These are phyloP conservation scores for Channallabes apus DNA, from an alignment of 2,797 vertebrate species.

Conservation along the genomic window DNA sequence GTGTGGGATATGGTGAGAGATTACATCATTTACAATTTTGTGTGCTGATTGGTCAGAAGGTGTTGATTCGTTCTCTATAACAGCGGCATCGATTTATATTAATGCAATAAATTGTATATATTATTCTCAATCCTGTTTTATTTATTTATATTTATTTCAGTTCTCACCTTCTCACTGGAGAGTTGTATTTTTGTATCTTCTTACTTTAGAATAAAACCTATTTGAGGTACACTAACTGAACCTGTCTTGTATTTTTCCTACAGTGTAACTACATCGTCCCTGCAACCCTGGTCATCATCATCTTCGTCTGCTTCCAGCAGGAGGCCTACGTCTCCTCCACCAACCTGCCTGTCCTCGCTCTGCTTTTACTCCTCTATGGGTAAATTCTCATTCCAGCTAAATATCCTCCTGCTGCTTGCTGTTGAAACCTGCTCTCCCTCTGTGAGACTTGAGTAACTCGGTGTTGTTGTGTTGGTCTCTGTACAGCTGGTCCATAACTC, in stretches of 20 bases:
- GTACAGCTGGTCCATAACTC: slow-evolving; percentile 95
- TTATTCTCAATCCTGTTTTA: neutral
- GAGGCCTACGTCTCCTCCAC: slow-evolving; percentile 96
- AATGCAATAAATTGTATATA: neutral
- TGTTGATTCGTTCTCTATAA: neutral
- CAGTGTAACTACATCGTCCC: slow-evolving; percentile 98
- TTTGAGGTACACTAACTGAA: neutral
- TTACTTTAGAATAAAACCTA: neutral
- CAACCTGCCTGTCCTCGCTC: slow-evolving; percentile 92
- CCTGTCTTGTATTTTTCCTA: slow-evolving; percentile 30
- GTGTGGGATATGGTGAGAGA: slow-evolving; percentile 96
- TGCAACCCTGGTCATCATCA: slow-evolving; percentile 91
- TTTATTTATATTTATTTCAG: neutral
- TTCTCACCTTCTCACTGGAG: neutral
- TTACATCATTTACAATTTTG: neutral
- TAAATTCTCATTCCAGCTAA: slow-evolving; percentile 53
- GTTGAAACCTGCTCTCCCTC: neutral
- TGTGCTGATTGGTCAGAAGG: neutral
- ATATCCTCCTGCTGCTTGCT: too few species aligned
- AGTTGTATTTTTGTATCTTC: neutral
- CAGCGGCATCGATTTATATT: neutral
- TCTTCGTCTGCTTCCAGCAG: slow-evolving; percentile 98
- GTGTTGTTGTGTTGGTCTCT: neutral
- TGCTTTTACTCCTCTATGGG: slow-evolving; percentile 94
- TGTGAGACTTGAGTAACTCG: neutral